Evolutionary conservation across 2,113 vertebrate genomes (phyloP).

Genomic region (Riparia riparia): DNA sequence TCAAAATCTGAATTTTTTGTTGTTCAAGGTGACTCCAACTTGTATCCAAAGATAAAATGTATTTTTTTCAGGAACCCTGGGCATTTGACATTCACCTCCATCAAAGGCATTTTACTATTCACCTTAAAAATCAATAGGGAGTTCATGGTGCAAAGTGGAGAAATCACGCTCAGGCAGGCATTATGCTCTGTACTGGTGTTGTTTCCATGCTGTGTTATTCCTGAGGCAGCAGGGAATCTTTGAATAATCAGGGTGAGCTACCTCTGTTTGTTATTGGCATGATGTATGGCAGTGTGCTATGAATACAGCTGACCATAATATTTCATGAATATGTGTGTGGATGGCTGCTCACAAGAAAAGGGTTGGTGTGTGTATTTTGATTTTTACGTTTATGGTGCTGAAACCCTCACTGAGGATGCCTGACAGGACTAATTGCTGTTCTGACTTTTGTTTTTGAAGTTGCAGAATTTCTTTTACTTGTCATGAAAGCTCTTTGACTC

Average conservation of each 20-base stretch:
- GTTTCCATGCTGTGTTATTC: not conserved
- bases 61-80: not conserved
- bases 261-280: not conserved
- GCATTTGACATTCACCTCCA: not conserved
- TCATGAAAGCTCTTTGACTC: not conserved
- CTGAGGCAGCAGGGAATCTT: not conserved
- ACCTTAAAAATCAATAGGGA: not conserved
- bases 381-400: not conserved
- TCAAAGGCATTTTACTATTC: not conserved
- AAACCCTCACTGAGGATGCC: not conserved
- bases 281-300: not conserved
- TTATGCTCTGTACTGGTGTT: accelerated
- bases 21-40: not conserved
- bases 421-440: not conserved
- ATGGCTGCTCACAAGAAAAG: not conserved
- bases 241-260: not conserved
- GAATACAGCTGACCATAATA: not conserved
- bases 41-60: not conserved
- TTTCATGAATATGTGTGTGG: not conserved
- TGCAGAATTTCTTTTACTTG: not conserved
- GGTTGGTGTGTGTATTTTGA: not conserved
- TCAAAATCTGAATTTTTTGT: not conserved
- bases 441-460: not conserved
- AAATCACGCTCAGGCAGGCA: not conserved
- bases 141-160: not conserved